phyloP scores from a whole-genome alignment of 2,113 vertebrate genomes.

The Eulacestoma nigropectus region DNA sequence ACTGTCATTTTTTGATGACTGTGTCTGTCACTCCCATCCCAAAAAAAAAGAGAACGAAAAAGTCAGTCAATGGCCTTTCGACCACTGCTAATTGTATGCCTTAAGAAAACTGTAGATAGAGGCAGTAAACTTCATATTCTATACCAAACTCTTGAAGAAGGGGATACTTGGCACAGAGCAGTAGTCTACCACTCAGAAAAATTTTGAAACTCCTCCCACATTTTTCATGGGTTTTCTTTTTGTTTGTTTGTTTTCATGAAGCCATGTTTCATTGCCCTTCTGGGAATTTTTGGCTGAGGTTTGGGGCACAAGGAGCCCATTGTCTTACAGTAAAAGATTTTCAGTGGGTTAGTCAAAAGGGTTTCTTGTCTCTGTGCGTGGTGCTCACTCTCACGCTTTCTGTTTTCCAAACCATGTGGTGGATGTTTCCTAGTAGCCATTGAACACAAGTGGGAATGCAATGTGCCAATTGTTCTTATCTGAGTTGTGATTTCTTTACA shows the following conservation, averaged over 20 bases:
- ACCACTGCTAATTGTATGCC: neutral
- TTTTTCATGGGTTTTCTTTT: neutral
- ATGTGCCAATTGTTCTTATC: neutral
- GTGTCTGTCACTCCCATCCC: neutral
- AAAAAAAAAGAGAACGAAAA: neutral
- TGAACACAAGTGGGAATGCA: neutral
- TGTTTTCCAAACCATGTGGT: neutral
- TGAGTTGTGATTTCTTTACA: neutral
- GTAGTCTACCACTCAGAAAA: neutral
- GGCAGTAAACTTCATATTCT: neutral
- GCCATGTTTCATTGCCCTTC: neutral
- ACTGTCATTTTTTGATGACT: neutral
- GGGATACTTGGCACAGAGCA: neutral
- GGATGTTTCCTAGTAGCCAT: neutral
- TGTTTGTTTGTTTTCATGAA: neutral
- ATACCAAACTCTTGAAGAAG: neutral
- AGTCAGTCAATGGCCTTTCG: neutral
- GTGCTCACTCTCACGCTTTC: neutral
- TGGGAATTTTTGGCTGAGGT: neutral
- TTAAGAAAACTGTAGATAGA: neutral
- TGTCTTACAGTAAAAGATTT: neutral
- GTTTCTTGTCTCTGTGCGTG: neutral
- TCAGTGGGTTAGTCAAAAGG: neutral
- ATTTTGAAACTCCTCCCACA: accelerated
- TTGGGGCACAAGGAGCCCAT: neutral